These are phyloP conservation scores for Ataeniobius toweri DNA, from an alignment of 2,797 vertebrate genomes.

Conservation along the genomic window DNA sequence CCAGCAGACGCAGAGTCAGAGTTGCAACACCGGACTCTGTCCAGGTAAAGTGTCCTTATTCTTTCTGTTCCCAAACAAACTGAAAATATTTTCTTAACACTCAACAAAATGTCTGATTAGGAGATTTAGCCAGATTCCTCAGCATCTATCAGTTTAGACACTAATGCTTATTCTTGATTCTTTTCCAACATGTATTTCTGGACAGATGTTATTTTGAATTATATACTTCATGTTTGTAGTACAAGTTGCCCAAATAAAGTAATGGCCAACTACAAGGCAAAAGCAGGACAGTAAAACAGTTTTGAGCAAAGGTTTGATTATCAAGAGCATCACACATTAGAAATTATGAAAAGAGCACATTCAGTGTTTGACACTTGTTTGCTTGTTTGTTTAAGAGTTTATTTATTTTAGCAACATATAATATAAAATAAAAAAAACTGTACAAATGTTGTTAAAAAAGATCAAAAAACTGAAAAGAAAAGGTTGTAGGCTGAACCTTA, in stretches of 20 bases:
- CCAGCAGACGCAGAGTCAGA: conserved; percentile 84
- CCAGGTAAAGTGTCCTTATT: conserved; percentile 77
- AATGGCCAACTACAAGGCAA: not conserved
- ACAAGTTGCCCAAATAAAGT: not conserved
- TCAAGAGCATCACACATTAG: not conserved
- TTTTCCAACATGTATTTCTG: not conserved
- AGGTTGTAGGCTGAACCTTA: too few species aligned
- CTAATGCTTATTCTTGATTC: not conserved
- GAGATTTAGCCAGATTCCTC: not conserved
- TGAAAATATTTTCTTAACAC: not conserved
- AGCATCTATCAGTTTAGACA: not conserved
- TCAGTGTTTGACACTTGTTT: not conserved
- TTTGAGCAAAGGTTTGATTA: not conserved
- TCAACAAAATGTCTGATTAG: not conserved
- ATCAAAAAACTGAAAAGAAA: too few species aligned
- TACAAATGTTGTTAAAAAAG: too few species aligned
- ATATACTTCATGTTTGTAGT: not conserved
- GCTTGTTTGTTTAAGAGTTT: too few species aligned
- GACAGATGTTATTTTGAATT: not conserved
- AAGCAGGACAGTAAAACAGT: not conserved
- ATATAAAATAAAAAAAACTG: too few species aligned
- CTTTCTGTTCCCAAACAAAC: not conserved
- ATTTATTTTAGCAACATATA: too few species aligned
- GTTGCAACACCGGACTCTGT: conserved; percentile 86
- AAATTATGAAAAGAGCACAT: not conserved